These are phyloP conservation scores for Fistularia commersonii DNA, from an alignment of 2,797 vertebrate genomes.

Conservation along the genomic window DNA sequence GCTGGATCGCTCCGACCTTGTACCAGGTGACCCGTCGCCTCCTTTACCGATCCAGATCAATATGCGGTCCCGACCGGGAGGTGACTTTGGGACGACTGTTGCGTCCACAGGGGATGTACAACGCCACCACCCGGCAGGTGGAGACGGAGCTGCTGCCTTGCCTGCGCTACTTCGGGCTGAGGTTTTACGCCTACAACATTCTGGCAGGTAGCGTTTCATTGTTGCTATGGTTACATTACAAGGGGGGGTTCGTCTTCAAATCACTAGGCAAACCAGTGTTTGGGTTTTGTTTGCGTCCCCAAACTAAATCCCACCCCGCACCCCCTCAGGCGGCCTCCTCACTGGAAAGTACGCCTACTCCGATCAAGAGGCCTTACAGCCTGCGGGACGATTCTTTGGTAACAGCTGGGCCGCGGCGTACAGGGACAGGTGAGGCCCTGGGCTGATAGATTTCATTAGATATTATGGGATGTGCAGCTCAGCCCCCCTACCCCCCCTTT, in stretches of 20 bases:
- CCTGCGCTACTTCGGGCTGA: constrained; percentile 80
- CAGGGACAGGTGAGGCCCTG: constrained; percentile 78
- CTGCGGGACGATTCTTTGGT: constrained; percentile 88
- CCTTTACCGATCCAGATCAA: background rate
- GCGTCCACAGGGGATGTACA: constrained; percentile 92
- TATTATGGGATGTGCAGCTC: too few species aligned
- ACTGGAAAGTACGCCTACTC: constrained; percentile 90
- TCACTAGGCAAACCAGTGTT: too few species aligned
- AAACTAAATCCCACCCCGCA: too few species aligned
- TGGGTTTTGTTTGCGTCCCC: too few species aligned
- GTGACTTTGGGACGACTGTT: too few species aligned
- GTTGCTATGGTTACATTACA: too few species aligned
- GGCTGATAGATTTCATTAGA: too few species aligned
- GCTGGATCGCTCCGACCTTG: constrained; percentile 88
- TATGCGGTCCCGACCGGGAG: background rate
- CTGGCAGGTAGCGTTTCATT: constrained; percentile 80
- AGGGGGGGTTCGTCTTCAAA: too few species aligned
- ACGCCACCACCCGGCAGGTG: constrained; percentile 89
- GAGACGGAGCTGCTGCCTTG: constrained; percentile 90
- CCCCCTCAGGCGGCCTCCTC: constrained; percentile 84
- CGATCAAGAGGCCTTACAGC: constrained; percentile 81
- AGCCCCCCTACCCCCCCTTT: too few species aligned
- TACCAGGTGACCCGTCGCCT: constrained; percentile 85
- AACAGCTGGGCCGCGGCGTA: constrained; percentile 83
- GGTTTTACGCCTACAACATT: constrained; percentile 94